A percentile compares a stretch with the other conserved stretches of the same genome.
These are phyloP conservation scores for Rhyacichthys aspro DNA, from an alignment of 2,797 vertebrate genomes.

Conservation along the genomic window DNA sequence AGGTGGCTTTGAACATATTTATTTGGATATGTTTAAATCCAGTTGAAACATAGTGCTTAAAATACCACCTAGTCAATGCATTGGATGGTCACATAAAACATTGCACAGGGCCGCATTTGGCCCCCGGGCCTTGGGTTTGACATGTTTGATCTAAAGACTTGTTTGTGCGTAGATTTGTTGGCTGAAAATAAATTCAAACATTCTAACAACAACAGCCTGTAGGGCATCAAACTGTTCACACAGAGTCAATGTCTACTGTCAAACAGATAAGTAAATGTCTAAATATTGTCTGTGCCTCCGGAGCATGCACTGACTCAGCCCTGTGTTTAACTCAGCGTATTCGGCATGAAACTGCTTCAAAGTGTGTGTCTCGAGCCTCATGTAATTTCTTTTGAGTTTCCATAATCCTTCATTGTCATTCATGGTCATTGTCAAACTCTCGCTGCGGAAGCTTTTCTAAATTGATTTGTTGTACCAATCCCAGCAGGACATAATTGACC, in stretches of 20 bases:
- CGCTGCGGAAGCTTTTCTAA: constrained; percentile 17
- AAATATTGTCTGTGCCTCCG: neutral
- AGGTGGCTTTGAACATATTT: no score
- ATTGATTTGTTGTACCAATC: constrained; percentile 46
- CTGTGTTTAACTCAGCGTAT: neutral
- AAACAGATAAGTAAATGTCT: neutral
- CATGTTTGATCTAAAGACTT: no score
- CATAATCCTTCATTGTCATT: constrained; percentile 38
- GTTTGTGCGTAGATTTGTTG: no score
- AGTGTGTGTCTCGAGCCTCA: neutral
- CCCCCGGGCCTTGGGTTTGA: no score
- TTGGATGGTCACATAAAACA: no score
- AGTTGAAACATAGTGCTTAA: no score
- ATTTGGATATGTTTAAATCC: no score
- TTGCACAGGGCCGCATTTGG: no score
- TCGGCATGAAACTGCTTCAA: neutral
- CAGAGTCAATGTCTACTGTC: neutral
- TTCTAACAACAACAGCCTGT: no score
- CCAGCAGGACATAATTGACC: constrained; percentile 36
- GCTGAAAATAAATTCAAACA: no score
- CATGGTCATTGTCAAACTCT: constrained; percentile 22
- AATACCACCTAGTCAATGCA: no score
- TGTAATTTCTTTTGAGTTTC: neutral
- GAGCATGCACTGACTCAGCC: neutral
- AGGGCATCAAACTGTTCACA: neutral